Percentiles rank a stretch among this genome's conserved stretches.
phyloP scores from a whole-genome alignment of 1,140 invertebrate genomes.

The Drosophila navojoa region DNA sequence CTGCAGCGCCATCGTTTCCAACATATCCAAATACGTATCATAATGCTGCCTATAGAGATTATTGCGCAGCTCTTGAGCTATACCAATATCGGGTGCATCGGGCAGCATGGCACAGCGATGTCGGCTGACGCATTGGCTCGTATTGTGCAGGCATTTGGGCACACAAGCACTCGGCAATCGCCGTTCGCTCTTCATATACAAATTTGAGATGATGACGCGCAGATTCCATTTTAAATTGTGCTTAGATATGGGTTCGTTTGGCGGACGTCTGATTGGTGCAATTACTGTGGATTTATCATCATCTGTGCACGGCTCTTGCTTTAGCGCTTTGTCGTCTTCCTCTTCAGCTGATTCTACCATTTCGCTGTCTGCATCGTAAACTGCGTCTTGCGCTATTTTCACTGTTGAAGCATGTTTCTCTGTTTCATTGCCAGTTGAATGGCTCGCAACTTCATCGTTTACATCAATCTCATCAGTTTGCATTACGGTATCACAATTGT shows the following conservation, averaged over 20 bases:
- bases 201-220: conserved; percentile 59
- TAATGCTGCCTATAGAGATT: conserved; percentile 60
- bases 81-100: conserved; percentile 51
- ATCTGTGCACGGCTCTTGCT: not conserved
- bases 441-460: not conserved
- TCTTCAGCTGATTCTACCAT: conserved; percentile 13
- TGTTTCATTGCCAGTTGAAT: not conserved
- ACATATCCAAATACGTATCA: conserved; percentile 62
- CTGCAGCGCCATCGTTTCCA: conserved; percentile 56
- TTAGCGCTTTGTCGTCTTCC: too few relatives aligned
- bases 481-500: not conserved
- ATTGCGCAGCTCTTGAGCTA: conserved; percentile 41
- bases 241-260: not conserved
- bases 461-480: not conserved
- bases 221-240: conserved; percentile 51
- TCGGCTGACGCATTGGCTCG: conserved; percentile 43
- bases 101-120: conserved; percentile 60
- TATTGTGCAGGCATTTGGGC: conserved; percentile 62
- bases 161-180: conserved; percentile 54
- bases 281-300: conserved; percentile 16
- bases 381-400: not conserved
- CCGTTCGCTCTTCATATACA: conserved; percentile 57
- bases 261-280: not conserved
- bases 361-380: conserved; percentile 16
- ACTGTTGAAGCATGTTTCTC: not conserved